Percentiles rank a stretch among this genome's conserved stretches.
Conservation (phyloP, 2,888 invertebrate genomes). For the Acanthosepion lycidas region DNA sequence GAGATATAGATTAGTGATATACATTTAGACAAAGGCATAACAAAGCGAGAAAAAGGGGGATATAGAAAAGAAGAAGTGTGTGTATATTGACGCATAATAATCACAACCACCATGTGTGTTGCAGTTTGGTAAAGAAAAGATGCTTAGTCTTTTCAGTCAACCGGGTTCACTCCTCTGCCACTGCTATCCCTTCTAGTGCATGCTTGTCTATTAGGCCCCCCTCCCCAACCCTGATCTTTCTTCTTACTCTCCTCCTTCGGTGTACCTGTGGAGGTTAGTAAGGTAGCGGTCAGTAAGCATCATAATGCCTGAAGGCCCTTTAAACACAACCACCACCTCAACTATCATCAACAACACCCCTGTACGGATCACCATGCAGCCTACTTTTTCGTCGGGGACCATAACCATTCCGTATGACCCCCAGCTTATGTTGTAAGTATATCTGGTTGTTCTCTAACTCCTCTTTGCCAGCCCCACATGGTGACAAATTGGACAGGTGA, state of each 20-base stretch:
- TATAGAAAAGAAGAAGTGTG: neutral
- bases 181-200: neutral
- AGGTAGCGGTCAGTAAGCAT: slow-evolving; percentile 13
- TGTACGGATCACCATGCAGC: neutral
- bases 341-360: slow-evolving; percentile 36
- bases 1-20: neutral
- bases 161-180: neutral
- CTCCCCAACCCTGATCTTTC: neutral
- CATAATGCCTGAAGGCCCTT: slow-evolving; percentile 35
- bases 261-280: slow-evolving; percentile 36
- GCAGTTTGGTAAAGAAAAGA: slow-evolving; percentile 9
- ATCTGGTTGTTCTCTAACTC: slow-evolving; percentile 1
- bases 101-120: neutral
- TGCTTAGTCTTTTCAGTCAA: neutral
- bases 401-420: slow-evolving; percentile 52
- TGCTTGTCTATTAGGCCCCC: neutral
- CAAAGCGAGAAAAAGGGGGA: neutral
- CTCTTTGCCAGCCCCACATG: neutral
- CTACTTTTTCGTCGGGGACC: slow-evolving; percentile 48
- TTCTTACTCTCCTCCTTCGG: neutral
- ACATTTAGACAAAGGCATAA: neutral
- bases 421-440: slow-evolving; percentile 51
- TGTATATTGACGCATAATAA: neutral
- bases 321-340: neutral
- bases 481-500: neutral